Percentiles rank a stretch among this genome's conserved stretches.
Evolutionary conservation across 1,140 invertebrate species (phyloP).

Genomic region (Uloborus diversus): DNA sequence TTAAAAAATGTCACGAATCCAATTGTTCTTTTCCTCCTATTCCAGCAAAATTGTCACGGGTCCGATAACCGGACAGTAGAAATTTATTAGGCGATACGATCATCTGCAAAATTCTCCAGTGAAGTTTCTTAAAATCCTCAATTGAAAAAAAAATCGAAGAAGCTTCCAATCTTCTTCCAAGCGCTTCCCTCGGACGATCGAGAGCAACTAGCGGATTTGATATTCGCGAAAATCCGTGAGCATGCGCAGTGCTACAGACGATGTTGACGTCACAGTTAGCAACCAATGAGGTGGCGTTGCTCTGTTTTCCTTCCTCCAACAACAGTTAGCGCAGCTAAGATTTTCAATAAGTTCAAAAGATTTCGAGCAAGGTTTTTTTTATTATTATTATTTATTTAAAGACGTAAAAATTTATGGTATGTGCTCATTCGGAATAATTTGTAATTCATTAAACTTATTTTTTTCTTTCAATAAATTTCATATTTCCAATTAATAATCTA

Average conservation of each 20-base stretch:
- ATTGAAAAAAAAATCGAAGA: too few relatives aligned
- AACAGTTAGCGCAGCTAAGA: too few relatives aligned
- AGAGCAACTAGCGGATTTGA: slow-evolving; percentile 11
- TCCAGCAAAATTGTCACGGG: neutral
- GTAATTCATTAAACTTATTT: too few relatives aligned
- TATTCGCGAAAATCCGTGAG: slow-evolving; percentile 13
- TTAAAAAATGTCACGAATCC: neutral
- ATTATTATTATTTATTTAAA: too few relatives aligned
- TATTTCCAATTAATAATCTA: too few relatives aligned
- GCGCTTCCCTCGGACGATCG: neutral
- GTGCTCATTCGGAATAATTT: too few relatives aligned
- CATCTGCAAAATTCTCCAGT: neutral
- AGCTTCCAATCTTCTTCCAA: neutral
- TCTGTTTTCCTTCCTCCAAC: too few relatives aligned
- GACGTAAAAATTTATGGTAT: too few relatives aligned
- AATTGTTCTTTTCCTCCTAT: neutral
- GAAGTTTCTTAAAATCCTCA: neutral
- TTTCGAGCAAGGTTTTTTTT: too few relatives aligned
- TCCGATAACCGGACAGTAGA: neutral
- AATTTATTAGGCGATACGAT: neutral
- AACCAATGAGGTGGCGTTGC: neutral
- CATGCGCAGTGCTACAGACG: neutral
- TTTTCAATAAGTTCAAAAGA: too few relatives aligned
- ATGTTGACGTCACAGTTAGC: neutral
- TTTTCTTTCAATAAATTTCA: too few relatives aligned